Percentiles rank a stretch among this genome's conserved stretches.
phyloP scores from a whole-genome alignment of 2,888 invertebrate genomes.

The Sympetrum striolatum region DNA sequence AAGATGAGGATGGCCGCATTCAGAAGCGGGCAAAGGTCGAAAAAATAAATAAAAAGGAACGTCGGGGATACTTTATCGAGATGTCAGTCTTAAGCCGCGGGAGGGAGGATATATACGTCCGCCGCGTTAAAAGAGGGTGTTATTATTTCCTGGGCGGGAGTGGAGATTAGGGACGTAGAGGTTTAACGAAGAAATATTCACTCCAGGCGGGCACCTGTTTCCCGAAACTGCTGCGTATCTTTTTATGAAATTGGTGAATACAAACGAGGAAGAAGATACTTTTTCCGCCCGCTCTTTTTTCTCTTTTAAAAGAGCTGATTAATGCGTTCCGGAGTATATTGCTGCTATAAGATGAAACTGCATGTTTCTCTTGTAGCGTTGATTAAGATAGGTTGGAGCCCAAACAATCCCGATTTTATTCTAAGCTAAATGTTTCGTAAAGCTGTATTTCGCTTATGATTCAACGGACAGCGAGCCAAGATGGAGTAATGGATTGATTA shows the following conservation, averaged over 20 bases:
- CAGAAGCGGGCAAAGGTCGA: neutral
- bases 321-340: neutral
- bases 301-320: neutral
- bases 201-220: neutral
- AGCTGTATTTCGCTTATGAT: neutral
- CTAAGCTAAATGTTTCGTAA: neutral
- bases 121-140: neutral
- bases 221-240: neutral
- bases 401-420: neutral
- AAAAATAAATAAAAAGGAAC: neutral
- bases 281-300: neutral
- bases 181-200: neutral
- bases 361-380: neutral
- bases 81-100: neutral
- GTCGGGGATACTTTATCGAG: neutral
- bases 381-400: neutral
- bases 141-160: neutral
- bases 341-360: neutral
- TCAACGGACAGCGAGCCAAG: neutral
- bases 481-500: too few species aligned
- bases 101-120: neutral
- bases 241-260: neutral
- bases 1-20: neutral
- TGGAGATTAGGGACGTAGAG: neutral
- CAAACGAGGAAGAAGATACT: neutral